These are phyloP conservation scores for Himantopus leucocephalus DNA, from an alignment of 2,113 vertebrate genomes.

Conservation along the genomic window DNA sequence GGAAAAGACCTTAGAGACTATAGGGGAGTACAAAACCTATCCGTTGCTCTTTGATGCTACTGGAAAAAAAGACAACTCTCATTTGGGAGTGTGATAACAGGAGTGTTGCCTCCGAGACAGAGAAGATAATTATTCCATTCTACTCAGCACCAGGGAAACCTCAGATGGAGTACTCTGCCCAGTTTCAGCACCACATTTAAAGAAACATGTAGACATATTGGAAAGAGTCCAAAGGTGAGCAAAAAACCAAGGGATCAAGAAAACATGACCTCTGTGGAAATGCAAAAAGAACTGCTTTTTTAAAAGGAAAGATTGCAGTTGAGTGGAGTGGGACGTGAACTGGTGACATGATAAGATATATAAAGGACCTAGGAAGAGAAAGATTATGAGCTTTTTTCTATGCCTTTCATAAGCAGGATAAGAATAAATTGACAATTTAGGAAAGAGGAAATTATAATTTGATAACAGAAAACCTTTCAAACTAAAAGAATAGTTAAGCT, in stretches of 20 bases:
- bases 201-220: background rate
- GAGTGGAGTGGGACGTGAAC: background rate
- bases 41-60: background rate
- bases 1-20: background rate
- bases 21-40: background rate
- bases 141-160: background rate
- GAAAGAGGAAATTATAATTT: background rate
- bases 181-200: background rate
- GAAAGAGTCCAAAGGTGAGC: background rate
- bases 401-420: background rate
- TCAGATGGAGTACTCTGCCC: background rate
- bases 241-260: background rate
- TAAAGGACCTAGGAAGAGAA: background rate
- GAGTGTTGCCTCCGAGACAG: background rate
- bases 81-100: background rate
- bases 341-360: background rate
- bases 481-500: background rate
- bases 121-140: background rate
- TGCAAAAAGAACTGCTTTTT: background rate
- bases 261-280: background rate
- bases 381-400: background rate
- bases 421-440: background rate
- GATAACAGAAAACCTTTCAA: background rate
- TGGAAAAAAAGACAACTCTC: background rate
- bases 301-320: background rate